Conservation (phyloP, 2,113 vertebrate genomes). For the Progne subis region DNA sequence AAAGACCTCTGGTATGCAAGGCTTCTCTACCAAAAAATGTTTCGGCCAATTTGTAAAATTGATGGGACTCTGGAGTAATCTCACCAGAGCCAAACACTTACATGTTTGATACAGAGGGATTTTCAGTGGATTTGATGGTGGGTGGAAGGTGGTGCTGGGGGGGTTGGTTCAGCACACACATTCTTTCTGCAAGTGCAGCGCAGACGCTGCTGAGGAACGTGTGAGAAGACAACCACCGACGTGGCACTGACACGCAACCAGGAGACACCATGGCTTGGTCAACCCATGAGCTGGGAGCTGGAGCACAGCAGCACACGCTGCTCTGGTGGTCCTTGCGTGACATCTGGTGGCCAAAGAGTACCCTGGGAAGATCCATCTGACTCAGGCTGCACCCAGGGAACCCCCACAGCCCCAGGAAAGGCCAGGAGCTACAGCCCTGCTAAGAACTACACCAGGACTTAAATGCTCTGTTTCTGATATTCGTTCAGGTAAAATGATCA, state of each 20-base stretch:
- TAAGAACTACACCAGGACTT: neutral
- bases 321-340: slow-evolving; percentile 36
- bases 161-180: neutral
- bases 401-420: neutral
- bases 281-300: neutral
- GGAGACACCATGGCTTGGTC: neutral
- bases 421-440: neutral
- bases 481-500: neutral
- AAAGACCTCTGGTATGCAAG: slow-evolving; percentile 37
- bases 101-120: slow-evolving; percentile 50
- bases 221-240: neutral
- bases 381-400: neutral
- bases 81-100: slow-evolving; percentile 6
- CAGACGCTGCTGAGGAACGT: slow-evolving; percentile 15
- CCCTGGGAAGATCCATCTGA: neutral
- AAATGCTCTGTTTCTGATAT: neutral
- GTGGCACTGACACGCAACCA: slow-evolving; percentile 50
- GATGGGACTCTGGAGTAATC: slow-evolving; percentile 38
- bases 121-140: slow-evolving; percentile 32
- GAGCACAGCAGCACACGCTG: neutral
- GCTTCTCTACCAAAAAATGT: slow-evolving; percentile 39
- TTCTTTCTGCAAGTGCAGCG: slow-evolving; percentile 33
- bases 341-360: slow-evolving; percentile 54
- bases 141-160: neutral
- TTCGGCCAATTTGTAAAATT: slow-evolving; percentile 54